Evolutionary conservation across 2,888 invertebrate genomes (phyloP).

Genomic region (Cylindroiulus punctatus): DNA sequence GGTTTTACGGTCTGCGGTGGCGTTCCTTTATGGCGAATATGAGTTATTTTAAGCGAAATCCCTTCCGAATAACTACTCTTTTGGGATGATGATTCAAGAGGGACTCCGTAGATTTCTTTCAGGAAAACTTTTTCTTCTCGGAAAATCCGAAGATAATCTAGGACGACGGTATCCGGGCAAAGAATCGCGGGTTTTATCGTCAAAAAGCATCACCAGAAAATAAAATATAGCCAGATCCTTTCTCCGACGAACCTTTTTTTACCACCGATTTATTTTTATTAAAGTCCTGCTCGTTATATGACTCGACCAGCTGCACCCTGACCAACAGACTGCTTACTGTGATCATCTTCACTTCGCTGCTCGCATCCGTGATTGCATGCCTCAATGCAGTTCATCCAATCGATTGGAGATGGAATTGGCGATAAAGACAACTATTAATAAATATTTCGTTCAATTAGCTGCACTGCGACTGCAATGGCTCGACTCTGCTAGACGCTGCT

Average conservation of each 20-base stretch:
- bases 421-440: no score
- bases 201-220: neutral
- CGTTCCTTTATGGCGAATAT: neutral
- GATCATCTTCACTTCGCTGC: no score
- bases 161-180: no score
- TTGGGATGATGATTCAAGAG: neutral
- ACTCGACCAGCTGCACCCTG: neutral
- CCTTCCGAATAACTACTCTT: neutral
- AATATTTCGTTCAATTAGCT: no score
- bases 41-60: conserved; percentile 31
- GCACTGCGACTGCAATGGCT: no score
- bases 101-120: neutral
- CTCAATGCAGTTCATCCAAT: no score
- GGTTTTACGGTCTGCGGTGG: neutral
- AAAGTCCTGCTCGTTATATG: neutral
- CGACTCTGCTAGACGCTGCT: no score
- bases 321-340: neutral
- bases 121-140: neutral
- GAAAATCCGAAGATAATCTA: neutral
- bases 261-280: neutral
- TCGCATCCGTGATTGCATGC: no score
- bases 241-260: neutral
- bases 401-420: no score
- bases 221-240: neutral
- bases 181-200: conserved; percentile 11